Base-by-base conservation (phyloP, 2,888 invertebrate species). In the Coecobrya sp. region DNA sequence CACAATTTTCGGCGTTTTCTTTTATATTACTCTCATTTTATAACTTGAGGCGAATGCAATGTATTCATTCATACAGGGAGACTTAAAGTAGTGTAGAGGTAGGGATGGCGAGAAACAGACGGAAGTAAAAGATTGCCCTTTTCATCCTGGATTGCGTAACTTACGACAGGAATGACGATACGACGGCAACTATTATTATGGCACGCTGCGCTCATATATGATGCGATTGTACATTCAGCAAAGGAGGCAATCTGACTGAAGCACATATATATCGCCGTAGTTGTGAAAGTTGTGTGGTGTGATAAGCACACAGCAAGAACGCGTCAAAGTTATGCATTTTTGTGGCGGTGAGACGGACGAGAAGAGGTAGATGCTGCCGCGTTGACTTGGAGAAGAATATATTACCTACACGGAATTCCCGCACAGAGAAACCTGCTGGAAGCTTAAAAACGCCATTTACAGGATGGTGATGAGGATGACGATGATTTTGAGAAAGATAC, bases 81-180 rank as follows among this genome's bases (percentile, higher is more conserved):
- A 68, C 55, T 52, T 52, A 42, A 49, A 76, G 36, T 55, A 42
- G 22, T 30, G 52, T 10, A 36, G 49, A 0, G 49, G 49, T 19
- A 62, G 82, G 30, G 25, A 36, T 62, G 85, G 49, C 3, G 85
- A 55, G 59, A 76, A 76, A 25, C 55, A 73, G 86, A 76, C 68
- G 86, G 76, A 86, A 86, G 86, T 86, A 68, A 86, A 65, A 68
- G 86, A 86, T 86, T 86, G 76, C 73, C 86, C 76, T 86, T 86
- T 86, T 86, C 76, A 86, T 76, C 76, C 86, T 86, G 86, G 52
- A 70, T 70, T 86, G 86, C 86, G 76, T 76, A 86, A 86, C 86
- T 73, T 49, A 86, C 59, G 86, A 49, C 55, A 45, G 36, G 10
- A 70, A 62, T 81, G 84, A 84, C 84, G 84, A 84, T 84, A 84